Percentiles rank a stretch among this genome's conserved stretches.
These are phyloP conservation scores for Idaea biselata DNA, from an alignment of 2,888 invertebrate species.

Conservation along the genomic window DNA sequence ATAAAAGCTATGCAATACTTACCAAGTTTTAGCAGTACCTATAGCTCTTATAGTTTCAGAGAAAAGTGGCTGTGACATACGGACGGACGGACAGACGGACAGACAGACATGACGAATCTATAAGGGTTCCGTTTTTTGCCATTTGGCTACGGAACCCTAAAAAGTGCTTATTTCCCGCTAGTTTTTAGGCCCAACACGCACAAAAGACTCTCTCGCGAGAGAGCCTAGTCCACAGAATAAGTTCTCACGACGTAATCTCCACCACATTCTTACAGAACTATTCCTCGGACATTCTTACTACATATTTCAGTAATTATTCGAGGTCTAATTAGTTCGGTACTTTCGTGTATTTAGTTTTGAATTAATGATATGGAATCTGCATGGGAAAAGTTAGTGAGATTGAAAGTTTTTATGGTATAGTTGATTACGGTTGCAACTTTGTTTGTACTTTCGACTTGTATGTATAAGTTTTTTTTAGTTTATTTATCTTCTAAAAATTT, in stretches of 20 bases:
- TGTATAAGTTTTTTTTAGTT: background rate
- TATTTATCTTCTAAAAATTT: too few relatives aligned
- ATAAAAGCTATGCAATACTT: too few relatives aligned
- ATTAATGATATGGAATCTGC: background rate
- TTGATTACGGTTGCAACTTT: constrained; percentile 10
- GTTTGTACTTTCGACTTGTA: constrained; percentile 9
- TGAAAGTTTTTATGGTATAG: constrained; percentile 7
- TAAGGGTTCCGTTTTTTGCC: too few relatives aligned
- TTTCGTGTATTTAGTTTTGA: background rate
- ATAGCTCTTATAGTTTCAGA: too few relatives aligned
- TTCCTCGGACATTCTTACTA: constrained; percentile 32
- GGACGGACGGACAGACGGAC: too few relatives aligned
- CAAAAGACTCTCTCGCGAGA: background rate
- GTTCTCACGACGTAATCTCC: constrained; percentile 61
- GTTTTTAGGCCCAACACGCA: constrained; percentile 1
- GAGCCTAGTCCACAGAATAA: background rate
- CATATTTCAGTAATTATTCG: constrained; percentile 33
- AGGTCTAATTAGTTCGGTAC: constrained; percentile 17
- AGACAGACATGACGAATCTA: too few relatives aligned
- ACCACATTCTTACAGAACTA: constrained; percentile 24
- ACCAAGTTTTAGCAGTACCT: too few relatives aligned
- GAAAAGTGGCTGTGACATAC: too few relatives aligned
- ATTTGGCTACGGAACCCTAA: too few relatives aligned
- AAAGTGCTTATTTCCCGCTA: constrained; percentile 3
- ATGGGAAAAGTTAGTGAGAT: constrained; percentile 17